Base-by-base conservation (phyloP, 2,888 invertebrate species). In the Electrophaes corylata region DNA sequence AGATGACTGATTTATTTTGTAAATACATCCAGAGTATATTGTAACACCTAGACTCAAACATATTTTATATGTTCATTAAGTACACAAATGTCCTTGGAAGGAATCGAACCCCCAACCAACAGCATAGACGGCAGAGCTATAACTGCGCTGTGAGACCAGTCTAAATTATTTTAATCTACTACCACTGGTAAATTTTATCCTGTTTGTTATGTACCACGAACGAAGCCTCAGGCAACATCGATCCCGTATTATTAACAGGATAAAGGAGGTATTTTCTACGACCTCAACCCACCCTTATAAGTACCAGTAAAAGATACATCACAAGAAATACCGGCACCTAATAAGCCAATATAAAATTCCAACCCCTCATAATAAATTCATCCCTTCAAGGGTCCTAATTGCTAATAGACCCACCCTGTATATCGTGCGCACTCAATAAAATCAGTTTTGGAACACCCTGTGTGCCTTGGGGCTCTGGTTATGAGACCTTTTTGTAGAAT, bases 391-490 rank as follows among this genome's bases (percentile, higher is more conserved):
- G 55, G 46, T 37, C 68, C 67, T 78, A 75, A 77, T 78, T 78
- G 74, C 73, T 76, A 78, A 80, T 81, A 73, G 65, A 12, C 41
- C 62, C 71, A 64, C 69, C 72, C 80, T 73, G 72, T 74, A 72
- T 76, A 75, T 71, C 65, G 65, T 63, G 71, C 66, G 69, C 73
- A 77, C 81, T 84, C 83, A 84, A 86, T 86, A 84, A 84, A 86
- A 84, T 83, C 84, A 82, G 73, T 75, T 76, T 72, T 56, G 60
- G 67, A 67, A 73, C 75, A 77, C 71, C 76, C 76, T 74, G 71
- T 73, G 69, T 71, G 58, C 48, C 53, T 6, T 50, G 10, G 37
- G 37, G 37, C 10, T 10, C 8, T 16, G 56, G 64, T 62, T 64
- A 66, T 71, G 68, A 63, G 61, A 35, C n/a, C 60, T 47, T 63